Evolutionary conservation across 1,140 invertebrate genomes (phyloP), one percentile per base, ranked within the genome.

Genomic region (Tachypleus tridentatus): DNA sequence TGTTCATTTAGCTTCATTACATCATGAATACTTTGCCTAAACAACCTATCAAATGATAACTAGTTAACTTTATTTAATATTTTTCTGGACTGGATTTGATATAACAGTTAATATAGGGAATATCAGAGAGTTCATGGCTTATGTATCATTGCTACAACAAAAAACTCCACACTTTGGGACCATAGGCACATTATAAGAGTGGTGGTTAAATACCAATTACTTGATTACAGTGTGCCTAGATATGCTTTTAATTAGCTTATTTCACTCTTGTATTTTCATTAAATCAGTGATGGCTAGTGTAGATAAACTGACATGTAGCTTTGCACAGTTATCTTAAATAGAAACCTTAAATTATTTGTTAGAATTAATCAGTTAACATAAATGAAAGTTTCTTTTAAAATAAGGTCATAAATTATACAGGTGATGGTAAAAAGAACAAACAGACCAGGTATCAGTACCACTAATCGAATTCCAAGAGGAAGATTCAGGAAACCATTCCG

Each of bases 371-470:
- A n/a, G 47, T 11, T 29, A 5, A 50, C 10, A 10, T 52, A 58
- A 61, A 51, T n/a, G 51, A 50, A 52, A 29, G 47, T 51, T 58
- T 60, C 57, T 66, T 3, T 53, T 29, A 49, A 9, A 58, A 3
- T 59, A n/a, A 58, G 29, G 51, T 62, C 2, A 53, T 52, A 5
- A 48, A 57, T 59, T 61, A 50, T 11, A 29, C 53, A 94, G 89
- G 95, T 99, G 59, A 89, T 89, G 84, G 86, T 89, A 7, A 99
- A 99, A 79, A 83, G 97, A 78, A 99, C 97, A 61, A 99, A 99
- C 79, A 85, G 91, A 73, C 97, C 96, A 60, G 97, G 97, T 51
- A 84, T 99, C 70, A 93, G 89, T 68, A 85, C 91, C 63, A 98
- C 96, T 61, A 97, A 98, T 78, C 83, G 95, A 73, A 89, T 87